Percentiles rank a stretch among this genome's conserved stretches.
These are phyloP conservation scores for Drosophila ficusphila DNA, from an alignment of 1,140 invertebrate genomes.

Conservation along the genomic window DNA sequence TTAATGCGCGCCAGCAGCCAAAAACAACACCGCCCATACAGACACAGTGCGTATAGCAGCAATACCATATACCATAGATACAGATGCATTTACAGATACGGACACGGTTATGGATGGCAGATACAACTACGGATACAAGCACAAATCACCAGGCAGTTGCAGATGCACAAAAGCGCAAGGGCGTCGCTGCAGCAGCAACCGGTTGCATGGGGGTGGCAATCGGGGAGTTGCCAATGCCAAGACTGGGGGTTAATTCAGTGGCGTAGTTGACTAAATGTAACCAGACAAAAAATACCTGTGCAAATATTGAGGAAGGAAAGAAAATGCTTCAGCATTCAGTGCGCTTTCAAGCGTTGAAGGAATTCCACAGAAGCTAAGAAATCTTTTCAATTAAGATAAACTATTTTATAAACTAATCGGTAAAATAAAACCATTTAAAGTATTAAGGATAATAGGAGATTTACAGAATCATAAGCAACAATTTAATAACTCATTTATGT, in stretches of 20 bases:
- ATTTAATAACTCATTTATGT: no score
- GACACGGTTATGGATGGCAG: slow-evolving; percentile 18
- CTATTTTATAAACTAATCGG: no score
- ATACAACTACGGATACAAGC: slow-evolving; percentile 11
- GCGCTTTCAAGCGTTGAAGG: no score
- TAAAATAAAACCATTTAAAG: no score
- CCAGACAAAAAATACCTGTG: no score
- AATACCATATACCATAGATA: slow-evolving; percentile 1
- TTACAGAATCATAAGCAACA: no score
- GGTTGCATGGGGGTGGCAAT: slow-evolving; percentile 7
- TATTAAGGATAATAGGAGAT: no score
- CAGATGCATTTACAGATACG: slow-evolving; percentile 6
- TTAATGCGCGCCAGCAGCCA: slow-evolving; percentile 75
- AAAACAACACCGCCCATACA: slow-evolving; percentile 45
- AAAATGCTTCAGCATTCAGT: no score
- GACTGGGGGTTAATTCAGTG: not conserved
- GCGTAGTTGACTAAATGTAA: not conserved
- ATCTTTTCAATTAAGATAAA: no score
- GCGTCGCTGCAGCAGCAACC: slow-evolving; percentile 15
- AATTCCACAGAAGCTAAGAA: no score
- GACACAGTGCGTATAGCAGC: no score
- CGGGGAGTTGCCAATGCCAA: not conserved
- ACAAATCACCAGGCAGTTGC: slow-evolving; percentile 25
- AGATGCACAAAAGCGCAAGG: slow-evolving; percentile 35
- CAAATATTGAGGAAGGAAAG: no score